Percentiles rank a stretch among this genome's conserved stretches.
phyloP scores from a whole-genome alignment of 2,797 vertebrate genomes.

The Mus minutoides region DNA sequence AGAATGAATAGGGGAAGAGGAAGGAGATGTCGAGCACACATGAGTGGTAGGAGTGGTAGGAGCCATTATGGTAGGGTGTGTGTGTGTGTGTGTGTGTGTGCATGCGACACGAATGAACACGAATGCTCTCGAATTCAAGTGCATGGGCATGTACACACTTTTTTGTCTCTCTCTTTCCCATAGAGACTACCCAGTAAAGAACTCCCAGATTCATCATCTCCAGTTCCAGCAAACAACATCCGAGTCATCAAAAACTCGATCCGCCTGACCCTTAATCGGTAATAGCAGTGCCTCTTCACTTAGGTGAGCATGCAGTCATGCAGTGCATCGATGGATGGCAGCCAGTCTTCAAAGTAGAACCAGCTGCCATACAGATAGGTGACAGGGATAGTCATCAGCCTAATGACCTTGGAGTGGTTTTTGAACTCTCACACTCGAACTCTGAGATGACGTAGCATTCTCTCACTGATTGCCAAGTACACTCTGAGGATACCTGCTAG shows the following conservation, averaged over 20 bases:
- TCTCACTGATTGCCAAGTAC: slow-evolving; percentile 64
- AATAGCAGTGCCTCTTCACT: slow-evolving; percentile 86
- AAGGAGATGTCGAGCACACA: slow-evolving; percentile 13
- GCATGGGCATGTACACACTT: not conserved
- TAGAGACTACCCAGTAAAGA: slow-evolving; percentile 98
- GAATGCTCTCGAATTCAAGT: no score
- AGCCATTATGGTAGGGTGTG: not conserved
- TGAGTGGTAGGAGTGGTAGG: not conserved
- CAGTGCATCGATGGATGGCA: slow-evolving; percentile 5
- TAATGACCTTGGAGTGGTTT: slow-evolving; percentile 67
- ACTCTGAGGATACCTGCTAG: slow-evolving; percentile 72
- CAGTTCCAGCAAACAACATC: slow-evolving; percentile 94
- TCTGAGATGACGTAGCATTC: slow-evolving; percentile 78
- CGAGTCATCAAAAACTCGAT: slow-evolving; percentile 98
- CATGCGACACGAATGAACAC: no score
- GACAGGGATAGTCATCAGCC: slow-evolving; percentile 63
- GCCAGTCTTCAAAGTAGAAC: slow-evolving; percentile 54
- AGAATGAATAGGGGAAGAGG: not conserved
- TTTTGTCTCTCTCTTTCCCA: slow-evolving; percentile 65
- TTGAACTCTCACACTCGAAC: slow-evolving; percentile 69
- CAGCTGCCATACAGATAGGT: slow-evolving; percentile 56
- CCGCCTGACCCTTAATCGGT: slow-evolving; percentile 97
- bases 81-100: no score
- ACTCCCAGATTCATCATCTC: slow-evolving; percentile 96
- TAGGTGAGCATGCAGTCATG: slow-evolving; percentile 81